phyloP scores from a whole-genome alignment of 2,888 invertebrate species.

The Drosophila dives region DNA sequence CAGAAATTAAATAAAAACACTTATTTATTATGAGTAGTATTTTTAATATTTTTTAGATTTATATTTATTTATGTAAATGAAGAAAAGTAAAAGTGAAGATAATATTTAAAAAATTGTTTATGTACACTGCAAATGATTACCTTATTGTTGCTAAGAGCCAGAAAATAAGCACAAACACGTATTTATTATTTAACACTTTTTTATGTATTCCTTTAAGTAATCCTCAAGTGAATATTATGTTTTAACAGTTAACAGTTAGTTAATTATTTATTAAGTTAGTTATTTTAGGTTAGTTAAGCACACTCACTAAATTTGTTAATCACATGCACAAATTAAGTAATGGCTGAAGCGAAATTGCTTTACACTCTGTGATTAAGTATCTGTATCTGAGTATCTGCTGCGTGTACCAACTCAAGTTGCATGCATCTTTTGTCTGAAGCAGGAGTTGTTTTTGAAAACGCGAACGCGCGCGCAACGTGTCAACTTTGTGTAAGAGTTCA shows the following conservation, averaged over 20 bases:
- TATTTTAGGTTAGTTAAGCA: not conserved
- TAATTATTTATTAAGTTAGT: not conserved
- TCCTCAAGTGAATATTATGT: not conserved
- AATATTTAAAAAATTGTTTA: not conserved
- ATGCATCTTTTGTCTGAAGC: conserved; percentile 12
- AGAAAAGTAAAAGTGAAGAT: not conserved
- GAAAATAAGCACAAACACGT: not conserved
- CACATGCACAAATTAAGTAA: conserved; percentile 7
- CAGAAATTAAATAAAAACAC: not conserved
- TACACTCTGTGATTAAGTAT: conserved; percentile 4
- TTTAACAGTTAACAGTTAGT: conserved; percentile 6
- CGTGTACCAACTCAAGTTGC: conserved; percentile 16
- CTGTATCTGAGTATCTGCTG: conserved; percentile 8
- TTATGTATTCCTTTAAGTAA: conserved; percentile 5
- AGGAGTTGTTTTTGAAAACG: conserved; percentile 36
- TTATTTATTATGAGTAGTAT: not conserved
- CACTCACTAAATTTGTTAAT: not conserved
- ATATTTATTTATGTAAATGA: not conserved
- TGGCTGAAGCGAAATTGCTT: not conserved
- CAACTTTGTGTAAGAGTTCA: conserved; percentile 84
- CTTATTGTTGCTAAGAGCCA: conserved; percentile 14
- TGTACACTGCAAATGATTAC: conserved; percentile 20
- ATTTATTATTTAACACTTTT: conserved; percentile 3
- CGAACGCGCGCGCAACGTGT: conserved; percentile 82
- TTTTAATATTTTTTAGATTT: not conserved